Base-by-base conservation (phyloP, 2,888 invertebrate species). In the Acleris holmiana region DNA sequence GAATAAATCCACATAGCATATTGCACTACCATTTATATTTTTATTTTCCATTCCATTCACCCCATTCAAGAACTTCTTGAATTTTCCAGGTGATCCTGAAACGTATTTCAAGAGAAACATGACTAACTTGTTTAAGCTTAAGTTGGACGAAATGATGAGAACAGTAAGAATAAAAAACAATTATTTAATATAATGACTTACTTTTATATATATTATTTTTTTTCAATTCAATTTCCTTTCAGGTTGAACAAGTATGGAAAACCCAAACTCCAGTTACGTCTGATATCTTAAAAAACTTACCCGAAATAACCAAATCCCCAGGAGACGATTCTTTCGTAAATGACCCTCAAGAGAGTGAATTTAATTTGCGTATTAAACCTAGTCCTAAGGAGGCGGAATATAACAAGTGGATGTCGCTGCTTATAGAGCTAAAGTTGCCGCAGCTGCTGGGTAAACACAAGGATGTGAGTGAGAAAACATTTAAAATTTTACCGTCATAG, bases 401-500 rank as follows among this genome's bases (percentile, higher is more conserved):
- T 55, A 49, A 48, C 13, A 61, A 54, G 4, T 65, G 77, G 25
- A 69, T 76, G 46, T 69, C 73, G 4, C 59, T 18, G 21, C 53
- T 74, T 15, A 58, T 76, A 10, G 71, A 67, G 47, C 63, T 71
- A 1, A 76, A 72, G 51, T 67, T 88, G 44, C 76, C 83, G 0
- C 51, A 66, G n/a, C 17, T 84, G 7, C 56, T 88, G 41, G 80
- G 76, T 8, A 81, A 71, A 58, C 78, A 71, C 62, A 73, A 76
- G 56, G 71, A 78, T n/a, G 88, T 87, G 71, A 78, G 83, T 80
- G 61, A 19, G 56, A 2, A 46, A 19, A 47, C 48, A 35, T 13
- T 50, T 41, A 25, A 23, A n/a, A 35, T 25, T 1, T 18, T 73
- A 75, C n/a, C 69, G 79, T 82, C 49, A 50, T 3, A 62, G 17